phyloP scores from a whole-genome alignment of 1,140 invertebrate species.

The Eubasilissa regina region DNA sequence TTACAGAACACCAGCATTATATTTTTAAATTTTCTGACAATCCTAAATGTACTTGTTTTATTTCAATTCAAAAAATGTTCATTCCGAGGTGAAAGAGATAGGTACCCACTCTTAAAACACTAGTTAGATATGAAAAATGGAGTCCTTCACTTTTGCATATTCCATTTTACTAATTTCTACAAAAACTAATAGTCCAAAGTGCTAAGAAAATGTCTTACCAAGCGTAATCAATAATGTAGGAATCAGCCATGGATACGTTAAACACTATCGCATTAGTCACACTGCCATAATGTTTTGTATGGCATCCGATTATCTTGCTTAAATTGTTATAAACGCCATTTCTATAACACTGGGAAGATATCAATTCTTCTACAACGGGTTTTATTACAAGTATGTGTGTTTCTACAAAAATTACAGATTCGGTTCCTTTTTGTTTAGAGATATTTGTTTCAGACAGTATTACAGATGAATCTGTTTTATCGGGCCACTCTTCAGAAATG shows the following conservation, averaged over 20 bases:
- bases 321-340: conserved; percentile 37
- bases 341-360: conserved; percentile 44
- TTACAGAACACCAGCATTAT: no score
- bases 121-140: no score
- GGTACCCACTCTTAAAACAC: no score
- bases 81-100: no score
- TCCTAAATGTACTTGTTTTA: no score
- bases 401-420: neutral
- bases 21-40: no score
- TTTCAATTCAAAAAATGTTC: no score
- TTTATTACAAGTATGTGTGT: conserved; percentile 52
- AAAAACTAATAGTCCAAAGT: no score
- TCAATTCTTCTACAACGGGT: conserved; percentile 48
- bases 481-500: neutral
- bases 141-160: no score
- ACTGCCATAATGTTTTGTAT: neutral
- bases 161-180: no score
- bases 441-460: neutral
- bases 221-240: conserved; percentile 56
- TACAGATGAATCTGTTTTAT: conserved; percentile 7
- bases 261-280: conserved; percentile 18
- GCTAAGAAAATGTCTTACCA: conserved; percentile 41
- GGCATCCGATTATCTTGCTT: conserved; percentile 12
- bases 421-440: no score
- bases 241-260: conserved; percentile 40